Evolutionary conservation across 2,113 vertebrate species (phyloP), one percentile per base, ranked within the genome.

Genomic region (Alouatta palliata): DNA sequence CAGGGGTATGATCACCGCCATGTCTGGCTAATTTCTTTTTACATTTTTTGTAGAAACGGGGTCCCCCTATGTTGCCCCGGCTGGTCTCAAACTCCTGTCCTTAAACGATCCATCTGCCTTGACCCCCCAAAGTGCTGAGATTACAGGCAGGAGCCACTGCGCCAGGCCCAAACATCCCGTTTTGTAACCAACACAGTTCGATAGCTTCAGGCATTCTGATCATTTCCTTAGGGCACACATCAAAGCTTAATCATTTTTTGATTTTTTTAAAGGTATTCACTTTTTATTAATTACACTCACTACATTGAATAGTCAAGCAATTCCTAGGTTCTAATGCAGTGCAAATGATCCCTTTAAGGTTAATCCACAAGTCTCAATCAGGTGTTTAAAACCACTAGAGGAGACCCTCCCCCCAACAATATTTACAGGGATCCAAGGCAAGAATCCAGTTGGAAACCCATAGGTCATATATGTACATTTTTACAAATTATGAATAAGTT

Each of bases 211-310:
- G 52, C 0, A 0, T 32, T 52, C 54, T 21, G 23, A 84, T 54
- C 35, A 87, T 85, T 52, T 83, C 68, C 81, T 90, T 77, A 6
- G 19, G 68, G 71, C 30, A 79, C 32, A 91, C 81, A 68, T 91
- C 83, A 96, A 87, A 94, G 37, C 47, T n/a, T 87, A 73, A 90
- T 87, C 71, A 95, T 95, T 16, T 61, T 73, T 35, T 75, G 37
- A 52, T 81, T 19, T 32, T 32, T 87, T 37, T 35, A 68, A 85
- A 77, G 9, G 17, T 45, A 12, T 17, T 76, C 35, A 90, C 84
- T 64, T 95, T 87, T 58, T 71, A 94, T 87, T 75, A 68, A 79
- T 83, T 87, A 82, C 58, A 84, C 61, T 90, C 64, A 84, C 71
- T 75, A 30, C 8, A 19, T 27, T 58, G 76, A 84, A 49, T 79